These are phyloP conservation scores for Patiria pectinifera DNA, from an alignment of 53 echinoderm and acorn worm species.

Conservation along the genomic window DNA sequence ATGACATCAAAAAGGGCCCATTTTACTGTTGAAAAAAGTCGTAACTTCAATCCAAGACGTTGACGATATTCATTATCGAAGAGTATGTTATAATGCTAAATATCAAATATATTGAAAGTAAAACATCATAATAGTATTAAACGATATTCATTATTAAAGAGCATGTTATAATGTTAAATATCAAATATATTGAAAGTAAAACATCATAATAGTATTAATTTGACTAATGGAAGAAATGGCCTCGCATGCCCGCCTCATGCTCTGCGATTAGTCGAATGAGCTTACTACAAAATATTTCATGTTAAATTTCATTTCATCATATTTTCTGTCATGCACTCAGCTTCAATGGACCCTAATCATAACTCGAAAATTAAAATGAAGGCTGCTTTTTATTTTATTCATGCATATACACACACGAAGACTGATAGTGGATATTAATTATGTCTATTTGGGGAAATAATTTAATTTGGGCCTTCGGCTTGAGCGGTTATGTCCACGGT, in stretches of 20 bases:
- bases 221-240: neutral
- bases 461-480: conserved; percentile 27
- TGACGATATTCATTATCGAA: too few species aligned
- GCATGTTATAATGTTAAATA: neutral
- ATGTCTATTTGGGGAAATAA: conserved; percentile 7
- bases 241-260: neutral
- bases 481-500: neutral
- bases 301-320: neutral
- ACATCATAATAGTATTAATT: conserved; percentile 15
- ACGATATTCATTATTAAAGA: too few species aligned
- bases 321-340: neutral
- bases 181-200: neutral
- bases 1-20: too few species aligned
- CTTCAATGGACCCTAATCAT: neutral
- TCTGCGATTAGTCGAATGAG: neutral
- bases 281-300: conserved; percentile 1
- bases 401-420: neutral
- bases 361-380: neutral
- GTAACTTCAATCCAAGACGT: neutral
- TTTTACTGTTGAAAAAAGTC: neutral
- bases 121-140: conserved; percentile 18
- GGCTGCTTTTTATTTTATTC: neutral
- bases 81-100: neutral
- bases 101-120: neutral
- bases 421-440: conserved; percentile 9